Conservation (phyloP, 2,113 vertebrate genomes). For the Lonchura striata region DNA sequence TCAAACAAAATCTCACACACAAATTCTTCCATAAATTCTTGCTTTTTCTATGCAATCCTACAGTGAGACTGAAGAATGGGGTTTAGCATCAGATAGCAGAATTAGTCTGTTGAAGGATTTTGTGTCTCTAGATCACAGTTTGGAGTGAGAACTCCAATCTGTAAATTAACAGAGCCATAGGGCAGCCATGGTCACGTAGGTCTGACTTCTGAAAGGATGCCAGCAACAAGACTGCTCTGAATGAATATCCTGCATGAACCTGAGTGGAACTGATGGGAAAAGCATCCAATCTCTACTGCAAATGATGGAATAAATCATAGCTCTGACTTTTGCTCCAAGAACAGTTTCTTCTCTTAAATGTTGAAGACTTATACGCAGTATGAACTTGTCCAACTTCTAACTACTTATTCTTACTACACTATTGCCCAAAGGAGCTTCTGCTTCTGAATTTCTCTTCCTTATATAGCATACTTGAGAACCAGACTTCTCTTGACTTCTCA, state of each 20-base stretch:
- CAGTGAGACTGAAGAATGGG: neutral
- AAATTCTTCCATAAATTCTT: neutral
- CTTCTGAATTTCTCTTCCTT: slow-evolving; percentile 5
- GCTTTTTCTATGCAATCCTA: neutral
- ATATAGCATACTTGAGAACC: neutral
- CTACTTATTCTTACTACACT: neutral
- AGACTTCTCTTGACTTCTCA: neutral
- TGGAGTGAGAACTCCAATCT: neutral
- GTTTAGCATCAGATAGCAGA: neutral
- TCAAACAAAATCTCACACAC: neutral
- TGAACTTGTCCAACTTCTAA: neutral
- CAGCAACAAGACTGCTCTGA: neutral
- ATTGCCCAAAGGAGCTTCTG: neutral
- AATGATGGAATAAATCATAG: neutral
- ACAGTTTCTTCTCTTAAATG: neutral
- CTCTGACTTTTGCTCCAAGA: neutral
- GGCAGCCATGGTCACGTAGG: neutral
- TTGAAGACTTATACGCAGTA: neutral
- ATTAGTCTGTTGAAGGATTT: neutral
- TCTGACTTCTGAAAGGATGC: neutral
- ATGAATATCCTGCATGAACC: neutral
- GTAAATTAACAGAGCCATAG: neutral
- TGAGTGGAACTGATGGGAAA: neutral
- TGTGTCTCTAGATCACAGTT: neutral
- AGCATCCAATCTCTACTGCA: neutral